Evolutionary conservation across 1,140 invertebrate genomes (phyloP).

Genomic region (Samia ricini): DNA sequence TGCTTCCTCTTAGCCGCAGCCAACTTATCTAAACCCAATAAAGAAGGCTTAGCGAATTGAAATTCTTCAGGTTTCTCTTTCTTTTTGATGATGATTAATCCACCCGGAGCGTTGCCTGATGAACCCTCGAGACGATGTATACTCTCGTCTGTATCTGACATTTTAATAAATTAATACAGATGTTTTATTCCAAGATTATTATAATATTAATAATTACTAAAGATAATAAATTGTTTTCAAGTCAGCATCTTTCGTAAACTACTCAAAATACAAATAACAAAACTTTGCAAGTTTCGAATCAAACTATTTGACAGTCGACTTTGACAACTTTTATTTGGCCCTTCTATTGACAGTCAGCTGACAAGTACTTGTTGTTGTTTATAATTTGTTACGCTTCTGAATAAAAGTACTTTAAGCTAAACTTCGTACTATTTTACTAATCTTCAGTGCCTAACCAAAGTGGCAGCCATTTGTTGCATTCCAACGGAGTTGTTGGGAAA

Average conservation of each 20-base stretch:
- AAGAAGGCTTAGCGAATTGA: slow-evolving; percentile 88
- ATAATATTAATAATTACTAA: not conserved
- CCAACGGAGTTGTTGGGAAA: too few species aligned
- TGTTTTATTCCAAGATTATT: not conserved
- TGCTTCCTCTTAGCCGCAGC: slow-evolving; percentile 86
- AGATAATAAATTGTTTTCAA: not conserved
- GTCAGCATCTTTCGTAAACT: not conserved
- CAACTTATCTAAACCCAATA: slow-evolving; percentile 92
- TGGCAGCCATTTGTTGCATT: too few species aligned
- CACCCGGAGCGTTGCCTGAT: slow-evolving; percentile 84
- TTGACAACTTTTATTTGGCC: too few species aligned
- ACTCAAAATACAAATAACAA: not conserved
- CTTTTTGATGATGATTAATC: slow-evolving; percentile 92
- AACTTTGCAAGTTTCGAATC: not conserved
- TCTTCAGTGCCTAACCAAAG: too few species aligned
- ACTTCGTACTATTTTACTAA: too few species aligned
- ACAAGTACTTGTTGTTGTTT: not conserved
- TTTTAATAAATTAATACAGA: slow-evolving; percentile 15
- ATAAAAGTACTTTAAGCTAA: too few species aligned
- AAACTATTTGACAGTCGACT: not conserved
- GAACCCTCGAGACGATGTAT: slow-evolving; percentile 91
- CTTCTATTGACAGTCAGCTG: not conserved
- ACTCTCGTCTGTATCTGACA: slow-evolving; percentile 75
- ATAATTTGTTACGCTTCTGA: too few species aligned
- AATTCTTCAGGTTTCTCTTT: slow-evolving; percentile 82